These are phyloP conservation scores for Plebejus anna DNA, from an alignment of 2,888 invertebrate species.

Conservation along the genomic window DNA sequence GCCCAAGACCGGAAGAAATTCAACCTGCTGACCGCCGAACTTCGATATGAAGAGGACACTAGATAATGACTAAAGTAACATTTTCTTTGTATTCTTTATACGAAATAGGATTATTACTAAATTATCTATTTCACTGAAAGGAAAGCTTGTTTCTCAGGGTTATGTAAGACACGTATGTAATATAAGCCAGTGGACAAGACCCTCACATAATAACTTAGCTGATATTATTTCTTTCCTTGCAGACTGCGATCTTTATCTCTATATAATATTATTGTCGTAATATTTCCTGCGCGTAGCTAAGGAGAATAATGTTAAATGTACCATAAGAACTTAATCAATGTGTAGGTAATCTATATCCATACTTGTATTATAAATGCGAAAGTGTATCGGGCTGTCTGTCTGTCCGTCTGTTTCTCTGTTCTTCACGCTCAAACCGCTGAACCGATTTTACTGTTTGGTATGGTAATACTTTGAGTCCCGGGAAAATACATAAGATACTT, in stretches of 20 bases:
- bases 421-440: no score
- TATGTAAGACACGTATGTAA: neutral
- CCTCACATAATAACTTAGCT: constrained; percentile 1
- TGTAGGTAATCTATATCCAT: neutral
- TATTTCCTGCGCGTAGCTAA: neutral
- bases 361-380: no score
- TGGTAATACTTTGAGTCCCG: no score
- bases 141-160: neutral
- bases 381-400: no score
- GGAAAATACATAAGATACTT: no score
- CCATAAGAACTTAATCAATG: neutral
- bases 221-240: constrained; percentile 13
- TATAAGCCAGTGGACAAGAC: constrained; percentile 1
- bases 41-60: no score
- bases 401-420: no score
- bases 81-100: neutral
- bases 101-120: neutral
- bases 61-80: neutral
- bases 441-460: no score
- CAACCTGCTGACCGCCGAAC: no score
- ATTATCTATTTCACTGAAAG: neutral
- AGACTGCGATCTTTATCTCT: neutral
- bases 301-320: neutral
- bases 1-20: no score
- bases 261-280: neutral